A percentile compares a stretch with the other conserved stretches of the same genome.
Evolutionary conservation across 2,888 invertebrate genomes (phyloP).

Genomic region (Theristus sp.): DNA sequence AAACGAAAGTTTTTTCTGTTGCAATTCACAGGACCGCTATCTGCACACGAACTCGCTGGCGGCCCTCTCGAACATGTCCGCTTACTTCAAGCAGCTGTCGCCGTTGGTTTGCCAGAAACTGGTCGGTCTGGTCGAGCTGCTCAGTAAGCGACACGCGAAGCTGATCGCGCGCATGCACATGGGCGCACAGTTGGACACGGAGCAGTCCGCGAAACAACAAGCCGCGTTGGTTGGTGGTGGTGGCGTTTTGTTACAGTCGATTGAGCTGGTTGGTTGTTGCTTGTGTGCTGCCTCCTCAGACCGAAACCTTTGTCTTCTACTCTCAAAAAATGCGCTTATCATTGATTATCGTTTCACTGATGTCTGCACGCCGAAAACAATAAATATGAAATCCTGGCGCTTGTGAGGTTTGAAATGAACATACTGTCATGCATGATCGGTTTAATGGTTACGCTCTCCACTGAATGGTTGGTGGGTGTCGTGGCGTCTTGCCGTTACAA

Average conservation of each 20-base stretch:
- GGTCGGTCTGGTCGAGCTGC: constrained; percentile 37
- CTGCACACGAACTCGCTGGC: constrained; percentile 95
- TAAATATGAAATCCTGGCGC: too few species aligned
- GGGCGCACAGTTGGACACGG: constrained; percentile 10
- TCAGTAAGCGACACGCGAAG: constrained; percentile 46
- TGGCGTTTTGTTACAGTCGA: not conserved
- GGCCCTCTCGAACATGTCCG: constrained; percentile 94
- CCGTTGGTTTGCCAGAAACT: constrained; percentile 87
- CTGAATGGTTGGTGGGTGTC: too few species aligned
- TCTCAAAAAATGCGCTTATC: too few species aligned
- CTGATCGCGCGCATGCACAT: constrained; percentile 17
- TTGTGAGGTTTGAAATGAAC: too few species aligned
- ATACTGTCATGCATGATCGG: too few species aligned
- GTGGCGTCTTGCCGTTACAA: too few species aligned
- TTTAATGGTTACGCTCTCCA: too few species aligned
- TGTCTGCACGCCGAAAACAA: too few species aligned
- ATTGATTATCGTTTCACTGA: too few species aligned
- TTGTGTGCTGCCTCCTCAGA: too few species aligned
- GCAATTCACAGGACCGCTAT: constrained; percentile 41
- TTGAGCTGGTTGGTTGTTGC: not conserved
- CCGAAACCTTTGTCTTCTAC: too few species aligned
- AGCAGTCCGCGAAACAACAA: not conserved
- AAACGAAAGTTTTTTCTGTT: too few species aligned
- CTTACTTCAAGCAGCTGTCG: constrained; percentile 67
- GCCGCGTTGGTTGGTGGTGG: not conserved